Percentiles rank a stretch among this genome's conserved stretches.
Evolutionary conservation across 2,113 vertebrate genomes (phyloP).

Genomic region (Acanthisitta chloris): DNA sequence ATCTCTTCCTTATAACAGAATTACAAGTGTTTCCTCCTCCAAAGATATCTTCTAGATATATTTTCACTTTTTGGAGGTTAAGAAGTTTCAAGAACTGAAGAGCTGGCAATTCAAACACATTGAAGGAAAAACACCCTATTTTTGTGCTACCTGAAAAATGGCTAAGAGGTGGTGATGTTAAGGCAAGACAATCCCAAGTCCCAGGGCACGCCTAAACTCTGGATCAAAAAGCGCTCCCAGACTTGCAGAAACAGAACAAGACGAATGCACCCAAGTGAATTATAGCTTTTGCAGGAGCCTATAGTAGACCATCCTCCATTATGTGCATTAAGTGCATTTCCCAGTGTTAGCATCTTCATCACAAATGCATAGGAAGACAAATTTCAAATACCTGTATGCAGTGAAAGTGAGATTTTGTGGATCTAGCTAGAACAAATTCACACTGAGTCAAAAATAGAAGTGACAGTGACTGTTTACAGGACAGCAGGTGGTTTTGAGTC

Average conservation of each 20-base stretch:
- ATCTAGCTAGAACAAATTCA: background rate
- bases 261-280: background rate
- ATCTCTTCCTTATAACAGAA: background rate
- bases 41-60: background rate
- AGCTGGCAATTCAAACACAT: background rate
- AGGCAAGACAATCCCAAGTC: background rate
- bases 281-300: background rate
- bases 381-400: background rate
- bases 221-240: background rate
- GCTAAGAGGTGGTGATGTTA: background rate
- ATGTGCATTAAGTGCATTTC: background rate
- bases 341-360: background rate
- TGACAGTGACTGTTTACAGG: background rate
- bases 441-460: background rate
- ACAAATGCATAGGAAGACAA: background rate
- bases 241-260: background rate
- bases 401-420: background rate
- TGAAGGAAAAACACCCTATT: background rate
- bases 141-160: background rate
- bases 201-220: background rate
- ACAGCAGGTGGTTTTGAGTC: background rate
- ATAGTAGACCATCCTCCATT: background rate
- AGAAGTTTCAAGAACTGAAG: background rate
- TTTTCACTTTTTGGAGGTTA: background rate
- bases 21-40: background rate